Conservation (phyloP, 2,888 invertebrate species). For the Lamellibrachia satsuma region DNA sequence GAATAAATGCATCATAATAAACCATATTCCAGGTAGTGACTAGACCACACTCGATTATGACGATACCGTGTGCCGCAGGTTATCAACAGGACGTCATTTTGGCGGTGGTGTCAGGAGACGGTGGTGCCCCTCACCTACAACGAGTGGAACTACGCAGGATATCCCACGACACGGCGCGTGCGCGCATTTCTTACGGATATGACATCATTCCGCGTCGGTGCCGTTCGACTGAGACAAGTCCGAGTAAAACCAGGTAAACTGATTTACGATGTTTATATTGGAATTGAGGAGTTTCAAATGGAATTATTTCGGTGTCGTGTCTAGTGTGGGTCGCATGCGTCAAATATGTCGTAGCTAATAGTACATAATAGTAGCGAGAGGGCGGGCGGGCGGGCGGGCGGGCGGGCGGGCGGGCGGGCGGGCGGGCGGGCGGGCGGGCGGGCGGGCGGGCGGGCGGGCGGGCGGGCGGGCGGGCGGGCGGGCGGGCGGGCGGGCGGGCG, state of each 20-base stretch:
- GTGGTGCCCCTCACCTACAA: conserved; percentile 28
- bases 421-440: too few relatives aligned
- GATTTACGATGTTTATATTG: background rate
- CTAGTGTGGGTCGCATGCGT: too few relatives aligned
- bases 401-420: too few relatives aligned
- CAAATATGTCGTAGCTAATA: too few relatives aligned
- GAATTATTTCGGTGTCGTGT: too few relatives aligned
- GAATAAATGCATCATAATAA: background rate
- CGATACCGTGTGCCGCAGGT: conserved; percentile 13
- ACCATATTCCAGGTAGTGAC: background rate
- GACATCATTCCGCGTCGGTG: conserved; percentile 37
- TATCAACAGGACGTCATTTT: conserved; percentile 25
- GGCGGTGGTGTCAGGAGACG: conserved; percentile 26
- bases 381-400: too few relatives aligned
- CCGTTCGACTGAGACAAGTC: conserved; percentile 37
- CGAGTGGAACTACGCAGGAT: conserved; percentile 28
- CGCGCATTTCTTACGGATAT: conserved; percentile 33
- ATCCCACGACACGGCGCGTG: conserved; percentile 26
- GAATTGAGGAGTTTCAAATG: too few relatives aligned
- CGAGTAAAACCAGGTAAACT: conserved; percentile 35
- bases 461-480: too few relatives aligned
- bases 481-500: too few relatives aligned
- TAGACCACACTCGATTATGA: background rate
- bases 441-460: too few relatives aligned
- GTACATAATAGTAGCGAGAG: too few relatives aligned